Conservation (phyloP, 2,888 invertebrate genomes). For the Aspidiotus destructor region DNA sequence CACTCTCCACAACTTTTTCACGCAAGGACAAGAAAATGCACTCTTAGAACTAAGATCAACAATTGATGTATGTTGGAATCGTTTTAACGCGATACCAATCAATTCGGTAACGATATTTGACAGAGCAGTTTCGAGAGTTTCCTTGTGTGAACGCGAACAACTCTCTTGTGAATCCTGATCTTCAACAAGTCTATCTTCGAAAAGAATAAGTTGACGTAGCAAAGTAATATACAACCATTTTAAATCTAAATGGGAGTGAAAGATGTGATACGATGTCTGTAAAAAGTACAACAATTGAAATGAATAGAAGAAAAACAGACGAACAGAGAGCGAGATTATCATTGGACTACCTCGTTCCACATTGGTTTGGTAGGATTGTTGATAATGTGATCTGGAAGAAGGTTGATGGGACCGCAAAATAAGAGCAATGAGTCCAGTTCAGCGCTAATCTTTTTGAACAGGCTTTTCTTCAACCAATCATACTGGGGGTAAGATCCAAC, state of each 20-base stretch:
- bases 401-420: conserved; percentile 39
- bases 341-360: conserved; percentile 42
- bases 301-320: neutral
- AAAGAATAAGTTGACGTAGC: conserved; percentile 35
- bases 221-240: conserved; percentile 44
- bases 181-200: conserved; percentile 37
- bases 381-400: conserved; percentile 43
- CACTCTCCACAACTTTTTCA: conserved; percentile 51
- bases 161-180: conserved; percentile 13
- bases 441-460: conserved; percentile 30
- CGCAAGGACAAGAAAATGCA: conserved; percentile 51
- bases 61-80: conserved; percentile 41
- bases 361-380: conserved; percentile 42
- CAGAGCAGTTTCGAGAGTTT: conserved; percentile 17
- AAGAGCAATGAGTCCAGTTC: conserved; percentile 36
- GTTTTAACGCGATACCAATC: conserved; percentile 22
- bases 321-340: neutral
- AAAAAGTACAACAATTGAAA: conserved; percentile 41
- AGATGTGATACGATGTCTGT: conserved; percentile 46
- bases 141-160: neutral
- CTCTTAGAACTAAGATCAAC: conserved; percentile 44
- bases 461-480: conserved; percentile 34
- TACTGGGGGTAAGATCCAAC: conserved; percentile 31
- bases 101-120: conserved; percentile 16
- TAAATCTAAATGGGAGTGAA: conserved; percentile 46